These are phyloP conservation scores for Myrmecobius fasciatus DNA, from an alignment of 2,113 vertebrate genomes.

Conservation along the genomic window DNA sequence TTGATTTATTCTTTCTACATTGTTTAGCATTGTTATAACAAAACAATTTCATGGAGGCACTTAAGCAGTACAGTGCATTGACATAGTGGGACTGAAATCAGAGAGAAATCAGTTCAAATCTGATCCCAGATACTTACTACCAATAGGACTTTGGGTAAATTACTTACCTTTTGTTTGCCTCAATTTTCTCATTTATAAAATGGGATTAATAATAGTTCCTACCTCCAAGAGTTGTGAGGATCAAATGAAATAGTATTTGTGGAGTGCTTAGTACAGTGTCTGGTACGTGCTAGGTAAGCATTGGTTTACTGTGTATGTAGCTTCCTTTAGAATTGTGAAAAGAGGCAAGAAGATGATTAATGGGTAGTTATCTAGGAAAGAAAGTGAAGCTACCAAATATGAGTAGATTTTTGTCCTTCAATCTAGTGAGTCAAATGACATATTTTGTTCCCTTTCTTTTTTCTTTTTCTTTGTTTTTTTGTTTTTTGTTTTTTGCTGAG, in stretches of 20 bases:
- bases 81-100: not conserved
- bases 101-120: not conserved
- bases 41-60: not conserved
- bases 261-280: not conserved
- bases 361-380: slow-evolving; percentile 45
- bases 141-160: not conserved
- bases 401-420: slow-evolving; percentile 43
- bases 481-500: too few species aligned
- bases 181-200: not conserved
- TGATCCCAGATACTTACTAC: not conserved
- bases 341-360: slow-evolving; percentile 73
- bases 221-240: not conserved
- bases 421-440: not conserved
- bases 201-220: not conserved
- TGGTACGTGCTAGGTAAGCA: not conserved
- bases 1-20: not conserved
- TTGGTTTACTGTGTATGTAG: slow-evolving; percentile 58
- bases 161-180: not conserved
- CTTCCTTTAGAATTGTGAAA: slow-evolving; percentile 64
- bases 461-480: too few species aligned
- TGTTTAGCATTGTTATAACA: not conserved
- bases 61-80: not conserved
- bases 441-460: not conserved
- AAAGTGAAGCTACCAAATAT: slow-evolving; percentile 67
- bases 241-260: not conserved